Base-by-base conservation (phyloP, 1,140 invertebrate species). In the Scaptomyza pallida region DNA sequence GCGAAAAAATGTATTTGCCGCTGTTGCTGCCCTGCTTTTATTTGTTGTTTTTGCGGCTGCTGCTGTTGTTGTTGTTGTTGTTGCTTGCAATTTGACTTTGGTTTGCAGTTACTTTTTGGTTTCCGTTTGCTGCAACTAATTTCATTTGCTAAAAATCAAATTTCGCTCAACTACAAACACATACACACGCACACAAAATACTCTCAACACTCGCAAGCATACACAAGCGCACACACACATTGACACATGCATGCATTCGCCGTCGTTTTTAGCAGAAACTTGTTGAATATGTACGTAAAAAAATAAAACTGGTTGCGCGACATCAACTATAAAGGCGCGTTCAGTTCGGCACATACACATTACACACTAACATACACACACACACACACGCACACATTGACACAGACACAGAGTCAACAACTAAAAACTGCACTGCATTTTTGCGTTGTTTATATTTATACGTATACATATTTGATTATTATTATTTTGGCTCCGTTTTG, bases 201-300 rank as follows among this genome's bases (percentile, higher is more conserved):
- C 17, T 55, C 23, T 19, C 21, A 13, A 21, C 26, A 64, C 52
- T 35, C 16, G 40, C 51, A 54, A 5, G 23, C 23, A 26, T 26
- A 26, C 16, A 47, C 51, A 54, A 5, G 40, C 35, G 48, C 5
- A 45, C 26, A 62, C 26, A 51, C 21, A 57, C 17, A 33, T 35
- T 51, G 17, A 72, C 45, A 54, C 17, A 55, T 10, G 12, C 62
- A 54, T 59, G 47, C 54, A 63, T 35, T 54, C 61, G 52, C 67
- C 26, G 54, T 55, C 60, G 60, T 52, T 68, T 75, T 72, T 73
- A 73, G 71, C 74, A 77, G 72, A 77, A 77, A 77, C 75, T 77
- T 77, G 75, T 77, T 77, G 75, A 77, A 75, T 77, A 71, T 71
- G 67, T 57, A 72, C 37, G 69, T 72, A 62, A 50, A 75, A 68